These are phyloP conservation scores for Agrenia bidenticulata DNA, from an alignment of 2,888 invertebrate species.

Conservation along the genomic window DNA sequence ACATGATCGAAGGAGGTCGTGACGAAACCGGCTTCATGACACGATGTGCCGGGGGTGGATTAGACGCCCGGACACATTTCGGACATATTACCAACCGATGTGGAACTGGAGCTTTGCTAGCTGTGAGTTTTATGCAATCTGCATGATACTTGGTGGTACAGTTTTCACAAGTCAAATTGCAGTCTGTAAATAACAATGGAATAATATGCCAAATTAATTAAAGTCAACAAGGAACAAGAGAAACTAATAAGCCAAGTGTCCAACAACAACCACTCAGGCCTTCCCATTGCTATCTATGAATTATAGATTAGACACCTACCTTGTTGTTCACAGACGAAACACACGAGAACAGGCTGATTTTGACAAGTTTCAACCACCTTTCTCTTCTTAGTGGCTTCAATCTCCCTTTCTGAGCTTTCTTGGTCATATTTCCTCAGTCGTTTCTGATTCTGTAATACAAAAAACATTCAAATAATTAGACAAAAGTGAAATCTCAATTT, in stretches of 20 bases:
- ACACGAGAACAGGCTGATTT: slow-evolving; percentile 6
- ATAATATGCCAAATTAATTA: slow-evolving; percentile 5
- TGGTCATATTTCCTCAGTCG: slow-evolving; percentile 27
- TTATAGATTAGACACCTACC: slow-evolving; percentile 21
- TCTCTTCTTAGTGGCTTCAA: not conserved
- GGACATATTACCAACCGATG: slow-evolving; percentile 36
- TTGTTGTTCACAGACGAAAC: slow-evolving; percentile 29
- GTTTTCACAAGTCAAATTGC: slow-evolving; percentile 35
- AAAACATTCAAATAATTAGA: not conserved
- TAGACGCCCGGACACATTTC: slow-evolving; percentile 35
- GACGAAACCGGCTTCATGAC: slow-evolving; percentile 1
- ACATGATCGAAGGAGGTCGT: not conserved
- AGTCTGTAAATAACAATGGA: slow-evolving; percentile 9
- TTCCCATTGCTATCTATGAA: not conserved
- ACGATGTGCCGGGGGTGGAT: slow-evolving; percentile 7
- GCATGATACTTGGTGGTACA: slow-evolving; percentile 44
- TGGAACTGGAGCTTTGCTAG: slow-evolving; percentile 43
- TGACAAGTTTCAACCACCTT: not conserved
- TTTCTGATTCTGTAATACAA: slow-evolving; percentile 12
- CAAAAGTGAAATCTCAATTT: not conserved
- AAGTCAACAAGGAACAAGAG: not conserved
- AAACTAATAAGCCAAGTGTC: not conserved
- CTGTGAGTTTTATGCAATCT: slow-evolving; percentile 45
- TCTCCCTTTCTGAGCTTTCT: slow-evolving; percentile 18
- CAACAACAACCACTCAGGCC: not conserved